Base-by-base conservation (phyloP, 2,113 vertebrate genomes). In the Tretioscincus oriximinensis region DNA sequence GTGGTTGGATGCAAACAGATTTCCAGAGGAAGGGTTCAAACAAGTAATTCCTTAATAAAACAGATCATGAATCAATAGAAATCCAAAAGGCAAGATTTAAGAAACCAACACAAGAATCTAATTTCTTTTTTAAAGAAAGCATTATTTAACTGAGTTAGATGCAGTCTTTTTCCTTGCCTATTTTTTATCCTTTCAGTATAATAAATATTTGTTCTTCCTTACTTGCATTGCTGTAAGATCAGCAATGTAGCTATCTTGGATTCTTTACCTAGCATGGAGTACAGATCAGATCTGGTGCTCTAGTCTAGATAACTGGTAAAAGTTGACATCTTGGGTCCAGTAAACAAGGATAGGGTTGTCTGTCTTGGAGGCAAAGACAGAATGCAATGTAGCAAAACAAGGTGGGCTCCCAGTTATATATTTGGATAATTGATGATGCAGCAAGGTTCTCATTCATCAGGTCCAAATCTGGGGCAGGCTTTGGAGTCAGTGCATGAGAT, bases 1-100 rank as follows among this genome's bases (percentile, higher is more conserved):
- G 84, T 0, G 95, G 95, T 82, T 96, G 93, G 77, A 95, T 86
- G 87, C 95, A 96, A 87, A 84, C 41, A 1, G 87, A 78, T 79
- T 41, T 94, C 94, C 95, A 95, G 35, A 87, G 65, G 0, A 29
- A 80, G 7, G 0, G 81, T 2, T 89, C 68, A 12, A 93, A 76
- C 22, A 95, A 35, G 65, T 95, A 95, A 58, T 90, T 92, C 75
- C 87, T 87, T 81, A 76, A 86, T 75, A 54, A 76, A 69, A 77
- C 51, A 74, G 6, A 26, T 77, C 54, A 73, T 64, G 20, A 77
- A 61, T 78, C n/a, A 69, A 64, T 9, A 73, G 22, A 64, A 9
- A 49, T 14, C 4, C 41, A 16, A n/a, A 76, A 73, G 16, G 16
- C 73, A 7, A 28, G 31, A 7, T 26, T 65, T 3, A 9, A 35